These are phyloP conservation scores for Agonopterix alstromeriana DNA, from an alignment of 2,888 invertebrate genomes.

Conservation along the genomic window DNA sequence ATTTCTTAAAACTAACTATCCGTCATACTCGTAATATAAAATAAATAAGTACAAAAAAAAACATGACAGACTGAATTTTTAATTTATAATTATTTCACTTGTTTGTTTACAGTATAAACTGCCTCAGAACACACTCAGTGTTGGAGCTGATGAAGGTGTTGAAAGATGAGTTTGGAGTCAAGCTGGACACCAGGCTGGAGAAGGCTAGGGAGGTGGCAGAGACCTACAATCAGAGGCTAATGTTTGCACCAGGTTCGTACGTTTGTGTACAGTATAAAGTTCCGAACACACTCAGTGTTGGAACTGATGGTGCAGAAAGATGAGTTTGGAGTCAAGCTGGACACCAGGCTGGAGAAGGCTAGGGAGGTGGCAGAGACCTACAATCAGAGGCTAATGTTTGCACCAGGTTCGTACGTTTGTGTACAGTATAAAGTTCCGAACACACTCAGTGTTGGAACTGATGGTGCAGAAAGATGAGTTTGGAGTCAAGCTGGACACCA, in stretches of 20 bases:
- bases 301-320: conserved; percentile 30
- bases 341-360: conserved; percentile 53
- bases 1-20: no score
- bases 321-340: conserved; percentile 39
- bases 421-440: not conserved
- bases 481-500: conserved; percentile 39
- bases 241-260: conserved; percentile 80
- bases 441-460: no score
- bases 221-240: conserved; percentile 83
- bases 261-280: conserved; percentile 1
- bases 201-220: conserved; percentile 64
- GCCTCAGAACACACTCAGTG: conserved; percentile 85
- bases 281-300: not conserved
- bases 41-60: no score
- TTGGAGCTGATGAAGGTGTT: conserved; percentile 79
- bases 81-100: no score
- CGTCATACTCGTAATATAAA: no score
- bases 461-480: conserved; percentile 41
- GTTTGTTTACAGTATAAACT: conserved; percentile 83
- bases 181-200: conserved; percentile 48
- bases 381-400: conserved; percentile 84
- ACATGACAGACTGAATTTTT: no score
- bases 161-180: conserved; percentile 35
- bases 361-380: conserved; percentile 74
- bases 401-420: conserved; percentile 70